Conservation (phyloP, 2,888 invertebrate genomes). For the Therioaphis trifolii region DNA sequence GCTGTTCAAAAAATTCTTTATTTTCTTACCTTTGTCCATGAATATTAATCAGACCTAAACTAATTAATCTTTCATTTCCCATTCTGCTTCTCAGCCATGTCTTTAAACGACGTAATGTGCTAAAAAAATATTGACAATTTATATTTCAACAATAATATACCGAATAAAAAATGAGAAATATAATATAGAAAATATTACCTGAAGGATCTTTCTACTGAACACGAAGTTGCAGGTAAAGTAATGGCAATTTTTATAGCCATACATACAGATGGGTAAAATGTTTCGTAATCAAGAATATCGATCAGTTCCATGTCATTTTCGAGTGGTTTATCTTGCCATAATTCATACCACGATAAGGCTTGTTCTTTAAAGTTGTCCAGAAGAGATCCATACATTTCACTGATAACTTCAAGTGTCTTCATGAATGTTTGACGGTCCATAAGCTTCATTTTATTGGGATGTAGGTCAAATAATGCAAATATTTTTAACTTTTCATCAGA, state of each 20-base stretch:
- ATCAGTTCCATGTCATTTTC: neutral
- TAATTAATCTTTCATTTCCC: conserved; percentile 5
- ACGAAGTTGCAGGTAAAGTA: neutral
- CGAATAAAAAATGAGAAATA: neutral
- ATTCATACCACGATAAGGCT: too few species aligned
- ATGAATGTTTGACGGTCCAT: too few species aligned
- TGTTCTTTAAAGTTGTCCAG: too few species aligned
- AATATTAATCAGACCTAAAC: neutral
- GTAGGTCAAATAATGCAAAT: too few species aligned
- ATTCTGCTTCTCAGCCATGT: too few species aligned
- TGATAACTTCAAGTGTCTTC: too few species aligned
- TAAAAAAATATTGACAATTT: conserved; percentile 7
- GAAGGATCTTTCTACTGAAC: conserved; percentile 29
- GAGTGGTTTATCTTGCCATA: neutral
- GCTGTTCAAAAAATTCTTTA: too few species aligned
- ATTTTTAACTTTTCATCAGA: conserved; percentile 8
- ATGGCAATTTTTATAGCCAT: conserved; percentile 2
- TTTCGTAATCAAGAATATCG: conserved; percentile 8
- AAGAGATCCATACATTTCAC: conserved; percentile 5
- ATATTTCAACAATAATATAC: neutral
- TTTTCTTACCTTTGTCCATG: too few species aligned
- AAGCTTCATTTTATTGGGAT: too few species aligned
- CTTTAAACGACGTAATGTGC: too few species aligned
- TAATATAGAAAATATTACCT: too few species aligned
- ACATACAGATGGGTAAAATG: neutral